These are phyloP conservation scores for Dryocosmus kuriphilus DNA, from an alignment of 2,888 invertebrate species.

Conservation along the genomic window DNA sequence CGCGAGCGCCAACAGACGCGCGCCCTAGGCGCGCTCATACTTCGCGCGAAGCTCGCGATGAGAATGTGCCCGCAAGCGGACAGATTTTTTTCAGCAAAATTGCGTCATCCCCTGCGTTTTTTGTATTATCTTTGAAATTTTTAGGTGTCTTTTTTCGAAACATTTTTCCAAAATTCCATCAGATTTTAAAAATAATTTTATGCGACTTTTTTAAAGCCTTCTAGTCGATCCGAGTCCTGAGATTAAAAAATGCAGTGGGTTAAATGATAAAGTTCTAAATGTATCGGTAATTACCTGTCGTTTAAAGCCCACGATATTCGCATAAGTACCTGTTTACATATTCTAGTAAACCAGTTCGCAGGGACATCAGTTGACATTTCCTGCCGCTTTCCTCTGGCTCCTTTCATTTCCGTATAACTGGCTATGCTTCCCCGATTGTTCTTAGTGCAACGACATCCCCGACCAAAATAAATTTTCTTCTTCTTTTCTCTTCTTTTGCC, in stretches of 20 bases:
- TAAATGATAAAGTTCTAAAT: background rate
- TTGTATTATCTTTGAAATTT: too few relatives aligned
- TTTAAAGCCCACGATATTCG: background rate
- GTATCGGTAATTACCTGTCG: background rate
- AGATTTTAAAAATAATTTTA: too few relatives aligned
- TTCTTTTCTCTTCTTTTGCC: conserved; percentile 21
- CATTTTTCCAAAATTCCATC: too few relatives aligned
- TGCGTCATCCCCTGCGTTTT: too few relatives aligned
- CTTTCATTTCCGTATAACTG: conserved; percentile 40
- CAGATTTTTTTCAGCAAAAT: too few relatives aligned
- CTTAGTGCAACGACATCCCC: conserved; percentile 41
- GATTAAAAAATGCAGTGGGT: background rate
- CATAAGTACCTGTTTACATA: conserved; percentile 17
- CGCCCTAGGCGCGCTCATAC: too few relatives aligned
- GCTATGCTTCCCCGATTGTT: conserved; percentile 38
- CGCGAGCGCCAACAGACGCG: too few relatives aligned
- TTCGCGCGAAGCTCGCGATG: too few relatives aligned
- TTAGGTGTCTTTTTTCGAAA: too few relatives aligned
- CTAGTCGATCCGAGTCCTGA: too few relatives aligned
- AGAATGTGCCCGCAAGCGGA: too few relatives aligned
- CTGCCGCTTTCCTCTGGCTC: conserved; percentile 40
- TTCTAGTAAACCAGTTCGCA: conserved; percentile 12
- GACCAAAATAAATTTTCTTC: conserved; percentile 46
- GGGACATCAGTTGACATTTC: conserved; percentile 25
- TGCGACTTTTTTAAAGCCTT: too few relatives aligned